Evolutionary conservation across 2,797 vertebrate genomes (phyloP).

Genomic region (Lepilemur septentrionalis): DNA sequence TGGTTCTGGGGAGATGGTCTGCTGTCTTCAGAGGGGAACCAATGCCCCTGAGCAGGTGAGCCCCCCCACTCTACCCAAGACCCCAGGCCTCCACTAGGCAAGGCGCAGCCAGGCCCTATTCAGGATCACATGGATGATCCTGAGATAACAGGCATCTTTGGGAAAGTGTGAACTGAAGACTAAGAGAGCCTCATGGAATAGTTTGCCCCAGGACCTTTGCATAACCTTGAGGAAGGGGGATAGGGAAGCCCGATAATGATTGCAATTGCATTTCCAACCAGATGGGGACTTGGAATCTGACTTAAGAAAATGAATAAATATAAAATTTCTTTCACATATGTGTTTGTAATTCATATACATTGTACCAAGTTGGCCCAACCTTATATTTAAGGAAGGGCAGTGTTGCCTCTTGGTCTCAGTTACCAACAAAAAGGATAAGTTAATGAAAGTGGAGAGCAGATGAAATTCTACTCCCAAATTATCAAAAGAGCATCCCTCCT

Average conservation of each 20-base stretch:
- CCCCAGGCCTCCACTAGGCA: neutral
- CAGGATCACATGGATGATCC: neutral
- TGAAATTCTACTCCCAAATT: neutral
- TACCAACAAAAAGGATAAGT: neutral
- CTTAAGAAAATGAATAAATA: neutral
- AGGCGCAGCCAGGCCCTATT: neutral
- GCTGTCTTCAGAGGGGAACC: neutral
- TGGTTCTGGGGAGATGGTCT: neutral
- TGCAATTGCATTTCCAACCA: neutral
- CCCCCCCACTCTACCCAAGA: neutral
- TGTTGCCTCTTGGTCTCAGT: neutral
- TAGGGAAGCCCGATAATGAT: neutral
- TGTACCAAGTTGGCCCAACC: neutral
- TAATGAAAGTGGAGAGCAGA: neutral
- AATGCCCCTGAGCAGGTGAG: neutral
- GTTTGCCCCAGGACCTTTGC: neutral
- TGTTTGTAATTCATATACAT: neutral
- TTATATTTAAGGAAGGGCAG: neutral
- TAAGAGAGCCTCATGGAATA: neutral
- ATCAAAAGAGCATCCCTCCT: neutral
- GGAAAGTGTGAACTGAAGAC: neutral
- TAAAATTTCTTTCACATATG: neutral
- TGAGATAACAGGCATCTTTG: neutral
- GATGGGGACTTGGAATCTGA: neutral
- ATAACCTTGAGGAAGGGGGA: neutral